Conservation (phyloP, 1,140 invertebrate genomes). For the Musca domestica region DNA sequence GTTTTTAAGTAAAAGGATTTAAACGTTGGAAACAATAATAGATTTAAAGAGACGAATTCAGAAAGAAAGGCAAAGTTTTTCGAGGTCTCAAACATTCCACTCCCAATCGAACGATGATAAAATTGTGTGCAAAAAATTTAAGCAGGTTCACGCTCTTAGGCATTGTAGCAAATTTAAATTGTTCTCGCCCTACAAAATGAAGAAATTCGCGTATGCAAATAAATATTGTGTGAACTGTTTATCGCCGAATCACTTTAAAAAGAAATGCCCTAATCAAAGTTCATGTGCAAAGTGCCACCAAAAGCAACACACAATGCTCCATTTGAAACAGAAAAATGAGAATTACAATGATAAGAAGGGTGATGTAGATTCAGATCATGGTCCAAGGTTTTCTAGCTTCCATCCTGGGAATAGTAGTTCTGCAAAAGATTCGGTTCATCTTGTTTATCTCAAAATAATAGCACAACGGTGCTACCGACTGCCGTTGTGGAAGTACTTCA, state of each 20-base stretch:
- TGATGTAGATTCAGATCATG: neutral
- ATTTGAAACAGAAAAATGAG: neutral
- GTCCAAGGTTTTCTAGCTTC: neutral
- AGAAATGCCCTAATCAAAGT: neutral
- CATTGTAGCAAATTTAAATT: neutral
- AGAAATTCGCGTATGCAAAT: neutral
- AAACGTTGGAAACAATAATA: neutral
- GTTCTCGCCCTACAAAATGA: neutral
- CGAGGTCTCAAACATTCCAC: neutral
- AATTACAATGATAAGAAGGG: neutral
- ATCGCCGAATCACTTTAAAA: neutral
- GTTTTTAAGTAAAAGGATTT: too few species aligned
- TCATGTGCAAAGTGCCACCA: neutral
- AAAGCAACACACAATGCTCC: conserved; percentile 4
- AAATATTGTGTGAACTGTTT: conserved; percentile 7
- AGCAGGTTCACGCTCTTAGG: neutral
- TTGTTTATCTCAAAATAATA: neutral
- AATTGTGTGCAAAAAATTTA: neutral
- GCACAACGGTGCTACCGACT: neutral
- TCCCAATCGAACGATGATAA: neutral
- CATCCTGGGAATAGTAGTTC: neutral
- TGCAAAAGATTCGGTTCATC: neutral
- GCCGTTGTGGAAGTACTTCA: neutral
- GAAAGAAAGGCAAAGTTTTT: neutral
- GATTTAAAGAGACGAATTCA: neutral